Percentiles rank a stretch among this genome's conserved stretches.
These are phyloP conservation scores for Tuberolachnus salignus DNA, from an alignment of 2,888 invertebrate genomes.

Conservation along the genomic window DNA sequence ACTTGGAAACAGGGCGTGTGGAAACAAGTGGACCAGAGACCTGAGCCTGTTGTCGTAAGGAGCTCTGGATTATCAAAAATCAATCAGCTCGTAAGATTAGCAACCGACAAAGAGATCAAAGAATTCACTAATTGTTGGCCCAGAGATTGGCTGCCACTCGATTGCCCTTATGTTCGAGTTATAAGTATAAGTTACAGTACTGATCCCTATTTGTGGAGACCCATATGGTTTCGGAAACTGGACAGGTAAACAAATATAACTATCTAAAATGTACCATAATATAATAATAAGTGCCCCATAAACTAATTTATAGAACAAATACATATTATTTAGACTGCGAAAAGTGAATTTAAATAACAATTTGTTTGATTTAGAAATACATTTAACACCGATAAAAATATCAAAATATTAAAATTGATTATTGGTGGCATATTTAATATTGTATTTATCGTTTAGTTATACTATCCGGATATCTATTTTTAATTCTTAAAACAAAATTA, in stretches of 20 bases:
- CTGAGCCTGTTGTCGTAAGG: conserved; percentile 27
- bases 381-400: too few relatives aligned
- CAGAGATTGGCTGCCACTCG: conserved; percentile 80
- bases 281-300: not conserved
- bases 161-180: conserved; percentile 77
- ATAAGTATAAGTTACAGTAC: conserved; percentile 84
- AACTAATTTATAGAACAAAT: not conserved
- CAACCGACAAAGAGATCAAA: conserved; percentile 61
- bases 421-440: too few relatives aligned
- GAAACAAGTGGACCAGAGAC: conserved; percentile 61
- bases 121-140: conserved; percentile 73
- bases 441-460: too few relatives aligned
- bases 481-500: too few relatives aligned
- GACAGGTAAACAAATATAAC: conserved; percentile 18
- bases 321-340: too few relatives aligned
- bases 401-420: too few relatives aligned
- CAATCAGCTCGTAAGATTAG: conserved; percentile 62
- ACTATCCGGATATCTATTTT: too few relatives aligned
- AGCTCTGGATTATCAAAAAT: not conserved
- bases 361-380: too few relatives aligned
- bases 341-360: too few relatives aligned
- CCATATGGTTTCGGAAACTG: conserved; percentile 68
- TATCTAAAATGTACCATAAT: too few relatives aligned
- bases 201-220: conserved; percentile 77
- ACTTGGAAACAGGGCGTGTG: conserved; percentile 84